Conservation (phyloP, 1,140 invertebrate species). For the Varroa destructor region DNA sequence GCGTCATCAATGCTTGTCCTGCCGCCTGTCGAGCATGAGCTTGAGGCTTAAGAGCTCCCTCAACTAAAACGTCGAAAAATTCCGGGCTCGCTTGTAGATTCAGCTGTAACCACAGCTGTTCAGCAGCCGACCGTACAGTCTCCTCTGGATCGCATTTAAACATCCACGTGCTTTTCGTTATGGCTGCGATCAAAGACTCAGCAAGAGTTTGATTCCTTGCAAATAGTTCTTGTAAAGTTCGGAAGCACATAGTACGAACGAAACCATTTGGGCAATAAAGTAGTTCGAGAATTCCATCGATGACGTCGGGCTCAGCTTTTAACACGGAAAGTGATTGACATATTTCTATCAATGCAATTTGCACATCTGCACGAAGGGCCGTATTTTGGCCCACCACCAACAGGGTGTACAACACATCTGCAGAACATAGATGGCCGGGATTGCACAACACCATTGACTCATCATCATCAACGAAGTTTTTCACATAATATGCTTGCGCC, state of each 20-base stretch:
- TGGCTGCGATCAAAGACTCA: not conserved
- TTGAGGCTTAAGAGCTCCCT: conserved; percentile 62
- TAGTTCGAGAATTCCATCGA: conserved; percentile 26
- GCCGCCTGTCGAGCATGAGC: conserved; percentile 63
- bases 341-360: not conserved
- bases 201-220: conserved; percentile 7
- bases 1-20: conserved; percentile 55
- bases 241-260: not conserved
- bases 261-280: conserved; percentile 25
- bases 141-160: conserved; percentile 15
- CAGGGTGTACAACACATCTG: conserved; percentile 10
- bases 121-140: conserved; percentile 12
- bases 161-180: conserved; percentile 28
- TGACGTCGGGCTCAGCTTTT: not conserved
- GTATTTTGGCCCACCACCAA: conserved; percentile 14
- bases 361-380: conserved; percentile 1
- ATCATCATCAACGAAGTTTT: conserved; percentile 11
- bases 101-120: conserved; percentile 51
- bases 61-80: conserved; percentile 46
- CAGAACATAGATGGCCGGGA: conserved; percentile 15
- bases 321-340: conserved; percentile 6
- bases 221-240: not conserved
- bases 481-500: not conserved
- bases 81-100: conserved; percentile 47
- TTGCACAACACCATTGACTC: conserved; percentile 17